A percentile compares a stretch with the other conserved stretches of the same genome.
Evolutionary conservation across 2,113 vertebrate species (phyloP).

Genomic region (Myotis brandtii): DNA sequence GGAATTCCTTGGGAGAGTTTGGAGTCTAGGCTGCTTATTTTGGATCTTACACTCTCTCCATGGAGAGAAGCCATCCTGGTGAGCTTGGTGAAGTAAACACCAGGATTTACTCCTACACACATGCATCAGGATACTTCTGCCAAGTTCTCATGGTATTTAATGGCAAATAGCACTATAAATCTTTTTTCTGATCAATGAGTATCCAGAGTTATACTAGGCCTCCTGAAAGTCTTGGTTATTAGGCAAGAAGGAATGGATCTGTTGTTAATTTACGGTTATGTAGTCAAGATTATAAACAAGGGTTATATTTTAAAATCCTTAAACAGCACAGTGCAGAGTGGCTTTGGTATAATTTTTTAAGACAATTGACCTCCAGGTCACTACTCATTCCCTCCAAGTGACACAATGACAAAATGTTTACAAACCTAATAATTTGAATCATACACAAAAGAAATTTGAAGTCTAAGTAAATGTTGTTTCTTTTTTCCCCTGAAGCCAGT

Average conservation of each 20-base stretch:
- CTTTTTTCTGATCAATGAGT: background rate
- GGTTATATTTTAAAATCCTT: background rate
- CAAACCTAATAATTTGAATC: background rate
- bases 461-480: background rate
- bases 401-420: conserved; percentile 25
- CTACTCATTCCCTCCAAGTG: background rate
- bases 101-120: background rate
- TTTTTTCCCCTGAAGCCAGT: background rate
- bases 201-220: background rate
- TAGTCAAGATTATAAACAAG: background rate
- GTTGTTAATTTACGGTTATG: background rate
- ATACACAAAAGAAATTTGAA: background rate
- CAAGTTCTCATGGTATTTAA: background rate
- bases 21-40: background rate
- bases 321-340: background rate
- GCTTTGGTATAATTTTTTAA: conserved; percentile 41
- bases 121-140: background rate
- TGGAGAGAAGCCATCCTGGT: background rate
- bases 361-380: background rate
- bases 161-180: background rate
- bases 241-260: background rate
- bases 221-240: background rate
- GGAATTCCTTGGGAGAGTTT: background rate
- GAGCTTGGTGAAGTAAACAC: background rate
- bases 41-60: background rate